A percentile compares a stretch with the other conserved stretches of the same genome.
Conservation (phyloP, 2,888 invertebrate species). For the Pegoplata infirma region DNA sequence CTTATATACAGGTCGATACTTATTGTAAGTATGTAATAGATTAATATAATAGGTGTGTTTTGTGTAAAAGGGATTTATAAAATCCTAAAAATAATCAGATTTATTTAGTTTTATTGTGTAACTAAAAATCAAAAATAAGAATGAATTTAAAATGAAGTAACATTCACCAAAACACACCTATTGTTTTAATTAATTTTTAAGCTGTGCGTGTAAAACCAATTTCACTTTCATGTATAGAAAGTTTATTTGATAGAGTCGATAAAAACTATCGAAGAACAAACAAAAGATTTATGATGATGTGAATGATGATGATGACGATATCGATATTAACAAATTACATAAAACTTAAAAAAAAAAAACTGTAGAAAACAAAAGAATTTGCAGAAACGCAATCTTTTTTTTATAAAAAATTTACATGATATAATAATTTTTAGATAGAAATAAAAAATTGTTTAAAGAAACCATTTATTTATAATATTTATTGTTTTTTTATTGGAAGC, state of each 20-base stretch:
- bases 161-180: no score
- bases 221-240: conserved; percentile 24
- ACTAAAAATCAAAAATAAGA: no score
- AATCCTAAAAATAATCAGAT: no score
- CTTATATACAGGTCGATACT: no score
- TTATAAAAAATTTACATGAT: no score
- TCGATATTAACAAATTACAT: neutral
- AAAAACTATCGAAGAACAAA: conserved; percentile 22
- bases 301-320: neutral
- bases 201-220: neutral
- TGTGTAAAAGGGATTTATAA: no score
- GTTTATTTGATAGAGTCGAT: neutral
- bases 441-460: conserved; percentile 17
- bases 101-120: no score
- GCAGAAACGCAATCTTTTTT: neutral
- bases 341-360: neutral
- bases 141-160: no score
- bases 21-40: no score
- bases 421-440: neutral
- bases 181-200: no score
- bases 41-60: no score
- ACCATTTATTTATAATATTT: conserved; percentile 18
- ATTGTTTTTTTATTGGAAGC: conserved; percentile 19
- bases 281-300: neutral
- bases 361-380: neutral